phyloP scores from a whole-genome alignment of 64 coral and sea anemone genomes.

The Anthopleura sola region DNA sequence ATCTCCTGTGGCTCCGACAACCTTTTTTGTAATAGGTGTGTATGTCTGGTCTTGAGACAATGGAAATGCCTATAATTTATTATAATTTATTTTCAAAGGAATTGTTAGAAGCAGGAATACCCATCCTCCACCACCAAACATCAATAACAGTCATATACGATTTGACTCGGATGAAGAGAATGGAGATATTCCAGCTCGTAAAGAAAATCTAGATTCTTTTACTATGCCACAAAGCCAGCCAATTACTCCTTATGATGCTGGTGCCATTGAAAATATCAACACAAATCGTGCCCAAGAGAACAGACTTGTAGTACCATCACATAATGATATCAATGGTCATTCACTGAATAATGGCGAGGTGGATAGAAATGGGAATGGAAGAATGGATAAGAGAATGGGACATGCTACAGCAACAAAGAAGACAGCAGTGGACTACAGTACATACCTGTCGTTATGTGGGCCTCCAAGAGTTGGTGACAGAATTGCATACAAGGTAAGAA shows the following conservation, averaged over 20 bases:
- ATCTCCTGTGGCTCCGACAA: too few relatives aligned
- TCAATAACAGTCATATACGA: not conserved
- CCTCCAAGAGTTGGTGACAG: slow-evolving; percentile 3
- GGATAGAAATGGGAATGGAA: not conserved
- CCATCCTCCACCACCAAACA: not conserved
- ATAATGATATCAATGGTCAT: not conserved
- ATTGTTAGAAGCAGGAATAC: not conserved
- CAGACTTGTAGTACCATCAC: not conserved
- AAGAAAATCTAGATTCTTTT: not conserved
- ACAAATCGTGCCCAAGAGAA: not conserved
- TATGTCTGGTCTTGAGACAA: too few relatives aligned
- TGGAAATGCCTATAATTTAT: too few relatives aligned
- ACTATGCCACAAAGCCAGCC: not conserved
- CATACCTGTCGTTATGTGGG: not conserved
- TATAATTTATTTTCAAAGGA: not conserved
- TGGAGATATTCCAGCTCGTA: not conserved
- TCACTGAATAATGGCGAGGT: not conserved
- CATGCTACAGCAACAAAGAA: not conserved
- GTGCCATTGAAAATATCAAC: not conserved
- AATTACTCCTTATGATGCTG: not conserved
- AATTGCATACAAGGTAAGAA: slow-evolving; percentile 32
- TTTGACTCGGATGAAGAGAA: slow-evolving; percentile 20
- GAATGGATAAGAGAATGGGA: not conserved
- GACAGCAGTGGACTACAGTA: not conserved
- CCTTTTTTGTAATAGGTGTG: too few relatives aligned